Evolutionary conservation across 2,113 vertebrate species (phyloP).

Genomic region (Brachyhypopomus gauderio): DNA sequence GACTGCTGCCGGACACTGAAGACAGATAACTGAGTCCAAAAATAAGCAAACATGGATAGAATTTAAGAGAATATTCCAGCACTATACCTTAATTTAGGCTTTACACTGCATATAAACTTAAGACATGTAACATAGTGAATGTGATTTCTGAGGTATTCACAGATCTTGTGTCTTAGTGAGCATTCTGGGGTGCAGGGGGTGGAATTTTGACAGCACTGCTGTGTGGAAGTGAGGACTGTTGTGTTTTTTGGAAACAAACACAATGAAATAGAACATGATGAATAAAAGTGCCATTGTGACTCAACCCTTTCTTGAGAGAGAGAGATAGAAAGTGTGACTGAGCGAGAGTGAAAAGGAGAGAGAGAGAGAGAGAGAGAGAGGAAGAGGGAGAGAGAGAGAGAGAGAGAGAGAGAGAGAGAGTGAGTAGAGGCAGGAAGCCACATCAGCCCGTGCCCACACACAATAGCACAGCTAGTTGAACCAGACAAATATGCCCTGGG

Average conservation of each 20-base stretch:
- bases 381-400: constrained; percentile 11
- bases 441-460: constrained; percentile 18
- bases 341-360: constrained; percentile 1
- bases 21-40: too few species aligned
- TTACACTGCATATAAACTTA: constrained; percentile 33
- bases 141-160: constrained; percentile 16
- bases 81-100: not conserved
- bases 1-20: too few species aligned
- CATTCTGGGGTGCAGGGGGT: constrained; percentile 13
- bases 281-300: constrained; percentile 25
- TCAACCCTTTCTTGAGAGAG: constrained; percentile 14
- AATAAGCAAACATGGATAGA: not conserved
- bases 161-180: constrained; percentile 4
- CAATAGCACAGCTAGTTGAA: constrained; percentile 30
- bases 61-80: not conserved
- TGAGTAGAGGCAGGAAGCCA: constrained; percentile 23
- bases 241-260: constrained; percentile 33
- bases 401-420: constrained; percentile 15
- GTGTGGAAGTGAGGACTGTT: constrained; percentile 7
- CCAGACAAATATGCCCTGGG: constrained; percentile 50
- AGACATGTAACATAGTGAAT: constrained; percentile 20
- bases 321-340: not conserved
- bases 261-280: constrained; percentile 25
- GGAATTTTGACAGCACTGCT: constrained; percentile 7
- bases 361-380: constrained; percentile 17